Percentiles rank a stretch among this genome's conserved stretches.
Conservation (phyloP, 2,888 invertebrate species). For the Gryllus longicercus region DNA sequence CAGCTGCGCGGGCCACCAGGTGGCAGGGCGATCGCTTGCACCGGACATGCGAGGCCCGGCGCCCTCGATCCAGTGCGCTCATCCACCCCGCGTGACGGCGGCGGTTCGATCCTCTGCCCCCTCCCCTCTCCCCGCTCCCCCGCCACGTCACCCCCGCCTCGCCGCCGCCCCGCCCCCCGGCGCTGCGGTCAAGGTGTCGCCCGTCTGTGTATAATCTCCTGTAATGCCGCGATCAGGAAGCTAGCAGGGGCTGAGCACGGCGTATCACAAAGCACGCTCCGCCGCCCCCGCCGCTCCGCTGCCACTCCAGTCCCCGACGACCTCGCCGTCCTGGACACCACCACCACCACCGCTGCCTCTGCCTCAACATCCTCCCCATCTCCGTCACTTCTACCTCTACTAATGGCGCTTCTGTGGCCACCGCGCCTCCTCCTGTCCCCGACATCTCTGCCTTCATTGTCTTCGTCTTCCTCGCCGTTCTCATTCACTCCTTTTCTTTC, state of each 20-base stretch:
- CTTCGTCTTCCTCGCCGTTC: no score
- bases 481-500: no score
- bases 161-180: neutral
- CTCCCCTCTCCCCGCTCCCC: neutral
- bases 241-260: neutral
- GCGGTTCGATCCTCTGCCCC: neutral
- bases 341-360: no score
- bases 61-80: neutral
- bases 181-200: neutral
- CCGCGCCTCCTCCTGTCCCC: no score
- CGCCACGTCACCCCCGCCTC: neutral
- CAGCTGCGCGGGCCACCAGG: no score
- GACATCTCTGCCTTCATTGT: no score
- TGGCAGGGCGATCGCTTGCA: neutral
- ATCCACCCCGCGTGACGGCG: neutral
- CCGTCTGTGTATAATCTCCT: slow-evolving; percentile 3
- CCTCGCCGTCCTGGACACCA: no score
- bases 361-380: no score
- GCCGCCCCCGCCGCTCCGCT: no score
- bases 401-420: no score
- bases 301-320: no score
- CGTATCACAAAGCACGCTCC: neutral
- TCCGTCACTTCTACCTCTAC: no score
- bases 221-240: neutral
- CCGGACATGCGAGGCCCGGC: neutral